Conservation (phyloP, 2,888 invertebrate species). For the Myathropa florea region DNA sequence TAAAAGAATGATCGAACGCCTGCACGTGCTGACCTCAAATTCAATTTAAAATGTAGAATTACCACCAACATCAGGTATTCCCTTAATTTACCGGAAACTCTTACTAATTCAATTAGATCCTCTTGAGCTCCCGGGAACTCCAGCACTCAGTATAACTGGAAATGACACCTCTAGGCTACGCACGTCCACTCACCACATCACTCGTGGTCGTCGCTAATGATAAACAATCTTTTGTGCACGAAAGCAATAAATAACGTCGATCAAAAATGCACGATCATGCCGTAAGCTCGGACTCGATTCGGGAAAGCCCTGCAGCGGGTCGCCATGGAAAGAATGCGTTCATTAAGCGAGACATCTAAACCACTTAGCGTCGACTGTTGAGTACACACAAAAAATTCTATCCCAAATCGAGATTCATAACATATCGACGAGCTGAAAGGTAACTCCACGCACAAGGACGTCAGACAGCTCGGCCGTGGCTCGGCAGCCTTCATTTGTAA, state of each 20-base stretch:
- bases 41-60: neutral
- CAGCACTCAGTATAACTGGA: neutral
- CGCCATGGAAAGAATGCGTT: neutral
- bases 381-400: neutral
- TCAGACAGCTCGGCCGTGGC: neutral
- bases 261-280: constrained; percentile 2
- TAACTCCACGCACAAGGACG: neutral
- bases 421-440: neutral
- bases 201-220: neutral
- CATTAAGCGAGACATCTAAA: neutral
- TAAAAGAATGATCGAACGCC: no score
- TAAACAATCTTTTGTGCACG: neutral
- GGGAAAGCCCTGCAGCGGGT: constrained; percentile 4
- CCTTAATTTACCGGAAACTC: neutral
- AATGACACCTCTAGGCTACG: neutral
- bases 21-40: neutral
- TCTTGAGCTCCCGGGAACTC: neutral
- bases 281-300: neutral
- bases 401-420: neutral
- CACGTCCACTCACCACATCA: neutral
- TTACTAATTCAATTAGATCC: neutral
- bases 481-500: neutral
- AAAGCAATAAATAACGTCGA: neutral
- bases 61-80: neutral
- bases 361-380: neutral